A percentile compares a stretch with the other conserved stretches of the same genome.
Conservation (phyloP, 2,888 invertebrate genomes). For the Pollenia amentaria region DNA sequence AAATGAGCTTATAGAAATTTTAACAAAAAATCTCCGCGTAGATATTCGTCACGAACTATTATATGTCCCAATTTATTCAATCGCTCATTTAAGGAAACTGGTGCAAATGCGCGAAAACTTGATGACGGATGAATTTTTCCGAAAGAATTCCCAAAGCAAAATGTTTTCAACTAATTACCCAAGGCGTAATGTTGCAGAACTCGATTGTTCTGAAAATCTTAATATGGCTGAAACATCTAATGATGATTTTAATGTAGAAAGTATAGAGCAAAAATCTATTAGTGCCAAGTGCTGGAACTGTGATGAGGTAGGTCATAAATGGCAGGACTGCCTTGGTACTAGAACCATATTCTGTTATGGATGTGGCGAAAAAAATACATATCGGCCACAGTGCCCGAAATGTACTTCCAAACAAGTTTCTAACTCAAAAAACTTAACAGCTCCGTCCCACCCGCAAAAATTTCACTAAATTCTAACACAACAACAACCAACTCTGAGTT, state of each 20-base stretch:
- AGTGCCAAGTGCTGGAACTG: too few species aligned
- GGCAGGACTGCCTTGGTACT: constrained; percentile 3
- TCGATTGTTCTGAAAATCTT: too few species aligned
- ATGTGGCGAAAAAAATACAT: constrained; percentile 14
- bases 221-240: too few species aligned
- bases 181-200: too few species aligned
- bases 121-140: too few species aligned
- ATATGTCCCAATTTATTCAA: constrained; percentile 38
- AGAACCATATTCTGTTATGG: constrained; percentile 30
- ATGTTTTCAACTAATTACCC: too few species aligned
- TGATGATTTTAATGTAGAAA: too few species aligned
- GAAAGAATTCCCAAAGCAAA: too few species aligned
- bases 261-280: too few species aligned
- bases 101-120: constrained; percentile 43
- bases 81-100: constrained; percentile 32
- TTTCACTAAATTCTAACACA: background rate
- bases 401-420: background rate
- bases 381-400: background rate
- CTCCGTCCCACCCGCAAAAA: background rate
- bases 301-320: background rate
- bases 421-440: background rate
- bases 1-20: constrained; percentile 20
- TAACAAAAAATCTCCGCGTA: constrained; percentile 4
- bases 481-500: background rate
- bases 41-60: constrained; percentile 35